phyloP scores from a whole-genome alignment of 1,140 invertebrate species.

The Acromyrmex heyeri region DNA sequence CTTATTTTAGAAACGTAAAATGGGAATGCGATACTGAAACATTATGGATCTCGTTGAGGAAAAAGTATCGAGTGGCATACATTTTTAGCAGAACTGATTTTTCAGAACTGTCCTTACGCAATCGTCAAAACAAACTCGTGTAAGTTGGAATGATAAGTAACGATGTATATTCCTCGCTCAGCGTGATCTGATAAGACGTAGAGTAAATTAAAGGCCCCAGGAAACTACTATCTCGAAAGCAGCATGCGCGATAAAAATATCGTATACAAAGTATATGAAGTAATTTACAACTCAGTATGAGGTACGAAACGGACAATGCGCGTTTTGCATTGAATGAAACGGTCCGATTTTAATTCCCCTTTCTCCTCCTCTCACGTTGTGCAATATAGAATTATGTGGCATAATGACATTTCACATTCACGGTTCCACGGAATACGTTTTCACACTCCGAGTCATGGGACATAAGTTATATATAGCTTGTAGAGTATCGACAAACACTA shows the following conservation, averaged over 20 bases:
- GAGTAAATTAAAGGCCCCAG: constrained; percentile 14
- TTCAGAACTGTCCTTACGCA: constrained; percentile 9
- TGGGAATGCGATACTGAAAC: not conserved
- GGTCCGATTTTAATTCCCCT: not conserved
- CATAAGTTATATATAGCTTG: not conserved
- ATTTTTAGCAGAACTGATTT: not conserved
- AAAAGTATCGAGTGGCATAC: not conserved
- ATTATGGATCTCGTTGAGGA: not conserved
- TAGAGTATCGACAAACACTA: not conserved
- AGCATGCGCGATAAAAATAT: constrained; percentile 33
- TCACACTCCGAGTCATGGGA: too few relatives aligned
- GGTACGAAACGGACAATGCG: constrained; percentile 2
- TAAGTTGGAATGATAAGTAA: constrained; percentile 27
- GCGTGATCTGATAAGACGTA: constrained; percentile 18
- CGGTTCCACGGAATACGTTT: not conserved
- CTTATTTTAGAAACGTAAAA: not conserved
- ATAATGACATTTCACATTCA: not conserved
- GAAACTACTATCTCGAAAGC: constrained; percentile 12
- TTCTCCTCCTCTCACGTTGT: not conserved
- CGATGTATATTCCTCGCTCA: not conserved
- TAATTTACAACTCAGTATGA: not conserved
- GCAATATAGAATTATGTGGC: constrained; percentile 4
- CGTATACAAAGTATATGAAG: not conserved
- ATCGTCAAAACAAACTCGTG: constrained; percentile 17
- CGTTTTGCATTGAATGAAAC: constrained; percentile 43